Base-by-base conservation (phyloP, 1,140 invertebrate species). In the Coboldia fuscipes region DNA sequence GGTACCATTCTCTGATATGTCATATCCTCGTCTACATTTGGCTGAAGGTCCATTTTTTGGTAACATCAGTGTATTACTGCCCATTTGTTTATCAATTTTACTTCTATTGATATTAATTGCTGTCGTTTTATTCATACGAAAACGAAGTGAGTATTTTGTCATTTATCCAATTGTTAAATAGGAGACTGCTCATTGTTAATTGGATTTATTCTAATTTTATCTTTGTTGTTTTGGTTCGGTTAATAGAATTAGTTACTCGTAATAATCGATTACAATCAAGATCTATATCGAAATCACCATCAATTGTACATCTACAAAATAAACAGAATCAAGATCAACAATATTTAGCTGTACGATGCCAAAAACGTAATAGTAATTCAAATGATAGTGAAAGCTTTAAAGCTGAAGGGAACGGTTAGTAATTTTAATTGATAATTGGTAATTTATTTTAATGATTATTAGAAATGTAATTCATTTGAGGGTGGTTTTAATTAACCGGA, bases 281-380 rank as follows among this genome's bases (percentile, higher is more conserved):
- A 26, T 55, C 52, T 4, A 51, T 54, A 50, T 53, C 51, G 2
- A 70, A 75, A 46, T 75, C 73, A 0, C 70, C 73, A 1, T 74
- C 73, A 0, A 63, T 75, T 31, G 72, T 72, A 20, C 72, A 76
- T 47, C 57, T 77, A 35, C 73, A 77, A 49, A 76, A 77, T 53
- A 75, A 76, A 47, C 70, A 70, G 39, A 75, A 75, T 49, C 59
- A 72, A 23, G 74, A 78, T 51, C 72, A 76, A 42, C 73, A 75
- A 47, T 76, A 78, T 51, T 45, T 72, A 33, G 72, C 66, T 2
- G 64, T 70, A 21, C 54, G 69, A 39, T 55, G 65, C 32, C 54
- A 63, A 1, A 59, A 24, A 45, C 61, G 35, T 39, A 61, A 39
- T 51, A 65, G 32, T 35, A 57, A 58, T 33, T 56, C 48, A 24